These are phyloP conservation scores for Hymenopus coronatus DNA, from an alignment of 2,888 invertebrate genomes.

Conservation along the genomic window DNA sequence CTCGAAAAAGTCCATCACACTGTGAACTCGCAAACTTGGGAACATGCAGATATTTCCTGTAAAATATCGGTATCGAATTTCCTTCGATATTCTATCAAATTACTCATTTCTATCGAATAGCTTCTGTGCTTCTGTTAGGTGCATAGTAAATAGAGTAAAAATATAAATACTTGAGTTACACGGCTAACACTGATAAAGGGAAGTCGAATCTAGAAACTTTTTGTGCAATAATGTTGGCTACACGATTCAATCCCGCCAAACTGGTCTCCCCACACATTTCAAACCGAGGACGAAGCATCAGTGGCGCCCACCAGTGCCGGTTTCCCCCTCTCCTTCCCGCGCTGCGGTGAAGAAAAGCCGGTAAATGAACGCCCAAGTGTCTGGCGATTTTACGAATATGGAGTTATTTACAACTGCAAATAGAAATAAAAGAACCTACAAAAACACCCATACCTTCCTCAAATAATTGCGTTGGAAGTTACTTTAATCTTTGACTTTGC, in stretches of 20 bases:
- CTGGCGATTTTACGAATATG: not conserved
- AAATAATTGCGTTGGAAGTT: too few relatives aligned
- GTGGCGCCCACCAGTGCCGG: not conserved
- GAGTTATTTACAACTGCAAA: not conserved
- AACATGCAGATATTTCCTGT: too few relatives aligned
- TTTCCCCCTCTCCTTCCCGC: not conserved
- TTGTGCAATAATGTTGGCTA: not conserved
- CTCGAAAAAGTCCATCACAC: too few relatives aligned
- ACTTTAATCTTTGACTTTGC: too few relatives aligned
- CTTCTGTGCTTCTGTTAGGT: too few relatives aligned
- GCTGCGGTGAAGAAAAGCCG: not conserved
- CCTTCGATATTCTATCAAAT: too few relatives aligned
- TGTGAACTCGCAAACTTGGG: too few relatives aligned
- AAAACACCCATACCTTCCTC: not conserved
- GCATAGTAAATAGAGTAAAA: too few relatives aligned
- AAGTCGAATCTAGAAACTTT: not conserved
- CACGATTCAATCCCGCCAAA: not conserved
- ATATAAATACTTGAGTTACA: too few relatives aligned
- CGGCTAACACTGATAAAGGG: too few relatives aligned
- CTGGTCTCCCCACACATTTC: constrained; percentile 61
- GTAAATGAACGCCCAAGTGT: not conserved
- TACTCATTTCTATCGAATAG: too few relatives aligned
- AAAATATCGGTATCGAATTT: too few relatives aligned
- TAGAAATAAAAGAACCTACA: not conserved
- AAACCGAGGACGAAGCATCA: not conserved